phyloP scores from a whole-genome alignment of 2,888 invertebrate genomes.

The Anthrax anthrax region DNA sequence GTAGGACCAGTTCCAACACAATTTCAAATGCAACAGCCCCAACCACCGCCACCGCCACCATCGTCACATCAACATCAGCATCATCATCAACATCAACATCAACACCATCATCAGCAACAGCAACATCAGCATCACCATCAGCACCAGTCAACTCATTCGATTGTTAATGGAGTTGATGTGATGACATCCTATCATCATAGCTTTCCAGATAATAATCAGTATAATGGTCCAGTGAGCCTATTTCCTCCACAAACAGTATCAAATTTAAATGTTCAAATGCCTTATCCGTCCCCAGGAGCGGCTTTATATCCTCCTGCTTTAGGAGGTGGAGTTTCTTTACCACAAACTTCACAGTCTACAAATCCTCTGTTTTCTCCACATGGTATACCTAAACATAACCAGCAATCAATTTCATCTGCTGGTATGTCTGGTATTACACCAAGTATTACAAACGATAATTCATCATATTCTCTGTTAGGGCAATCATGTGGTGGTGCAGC shows the following conservation, averaged over 20 bases:
- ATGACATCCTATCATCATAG: slow-evolving; percentile 6
- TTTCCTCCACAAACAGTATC: slow-evolving; percentile 39
- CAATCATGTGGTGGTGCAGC: slow-evolving; percentile 44
- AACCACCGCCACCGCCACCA: background rate
- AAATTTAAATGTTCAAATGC: slow-evolving; percentile 35
- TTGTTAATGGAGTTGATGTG: slow-evolving; percentile 11
- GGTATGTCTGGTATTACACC: background rate
- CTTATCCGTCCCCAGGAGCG: slow-evolving; percentile 52
- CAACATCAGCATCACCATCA: slow-evolving; percentile 9
- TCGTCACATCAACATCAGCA: slow-evolving; percentile 5
- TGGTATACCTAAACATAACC: slow-evolving; percentile 1
- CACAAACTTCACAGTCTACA: slow-evolving; percentile 3
- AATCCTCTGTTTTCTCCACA: slow-evolving; percentile 6
- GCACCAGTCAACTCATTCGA: slow-evolving; percentile 9
- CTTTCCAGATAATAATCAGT: slow-evolving; percentile 12
- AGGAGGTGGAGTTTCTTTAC: slow-evolving; percentile 6
- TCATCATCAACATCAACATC: slow-evolving; percentile 32
- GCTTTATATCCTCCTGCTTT: slow-evolving; percentile 45
- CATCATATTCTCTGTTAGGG: slow-evolving; percentile 6
- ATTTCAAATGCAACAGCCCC: slow-evolving; percentile 8
- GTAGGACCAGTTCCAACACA: slow-evolving; percentile 1
- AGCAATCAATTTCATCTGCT: background rate
- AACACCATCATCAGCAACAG: slow-evolving; percentile 11
- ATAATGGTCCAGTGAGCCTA: slow-evolving; percentile 13
- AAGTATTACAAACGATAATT: slow-evolving; percentile 2